Evolutionary conservation across 2,113 vertebrate species (phyloP).

Genomic region (Neodon shergylaensis): DNA sequence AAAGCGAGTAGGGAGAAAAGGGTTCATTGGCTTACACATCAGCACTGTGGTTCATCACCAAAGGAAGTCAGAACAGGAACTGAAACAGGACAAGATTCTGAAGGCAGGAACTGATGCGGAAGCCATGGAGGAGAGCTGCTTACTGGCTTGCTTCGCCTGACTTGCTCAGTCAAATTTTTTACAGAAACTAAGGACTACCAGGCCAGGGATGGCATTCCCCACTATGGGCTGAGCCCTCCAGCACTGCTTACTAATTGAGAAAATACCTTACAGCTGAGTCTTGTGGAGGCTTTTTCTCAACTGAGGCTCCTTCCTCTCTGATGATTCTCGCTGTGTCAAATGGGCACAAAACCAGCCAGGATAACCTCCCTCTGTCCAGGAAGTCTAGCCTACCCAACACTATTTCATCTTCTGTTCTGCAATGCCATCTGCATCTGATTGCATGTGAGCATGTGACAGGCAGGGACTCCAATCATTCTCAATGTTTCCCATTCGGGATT

Average conservation of each 20-base stretch:
- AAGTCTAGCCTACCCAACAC: neutral
- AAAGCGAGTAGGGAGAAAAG: neutral
- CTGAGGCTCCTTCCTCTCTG: neutral
- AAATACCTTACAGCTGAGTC: neutral
- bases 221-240: neutral
- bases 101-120: neutral
- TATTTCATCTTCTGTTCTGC: neutral
- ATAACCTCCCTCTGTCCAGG: neutral
- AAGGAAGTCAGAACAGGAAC: neutral
- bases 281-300: neutral
- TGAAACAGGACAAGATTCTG: neutral
- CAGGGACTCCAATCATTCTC: neutral
- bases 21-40: neutral
- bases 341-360: neutral
- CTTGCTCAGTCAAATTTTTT: neutral
- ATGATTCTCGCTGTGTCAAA: neutral
- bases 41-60: neutral
- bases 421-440: neutral
- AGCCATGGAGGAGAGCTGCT: neutral
- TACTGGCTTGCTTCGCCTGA: neutral
- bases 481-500: neutral
- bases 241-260: neutral
- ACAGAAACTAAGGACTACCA: neutral
- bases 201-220: accelerated
- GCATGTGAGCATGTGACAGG: neutral